Conservation (phyloP, 2,113 vertebrate species). For the Dascyllus trimaculatus region DNA sequence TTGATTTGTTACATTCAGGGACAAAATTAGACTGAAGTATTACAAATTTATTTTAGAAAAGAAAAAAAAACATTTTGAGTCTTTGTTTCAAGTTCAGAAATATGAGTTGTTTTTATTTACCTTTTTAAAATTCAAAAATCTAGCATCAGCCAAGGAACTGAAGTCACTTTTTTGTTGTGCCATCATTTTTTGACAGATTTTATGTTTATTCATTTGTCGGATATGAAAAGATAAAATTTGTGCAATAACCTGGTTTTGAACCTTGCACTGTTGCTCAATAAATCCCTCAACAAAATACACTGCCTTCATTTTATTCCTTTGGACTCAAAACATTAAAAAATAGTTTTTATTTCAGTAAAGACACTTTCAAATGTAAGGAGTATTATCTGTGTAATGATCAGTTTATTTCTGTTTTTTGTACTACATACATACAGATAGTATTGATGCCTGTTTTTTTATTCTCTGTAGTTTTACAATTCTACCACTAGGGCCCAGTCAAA, state of each 20-base stretch:
- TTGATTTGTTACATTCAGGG: constrained; percentile 3
- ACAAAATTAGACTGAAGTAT: not conserved
- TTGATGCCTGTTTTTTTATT: no score
- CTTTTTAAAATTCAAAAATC: not conserved
- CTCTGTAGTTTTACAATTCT: no score
- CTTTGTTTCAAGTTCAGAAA: constrained; percentile 15
- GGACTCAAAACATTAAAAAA: no score
- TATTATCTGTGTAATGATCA: no score
- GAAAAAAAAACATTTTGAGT: not conserved
- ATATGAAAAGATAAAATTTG: not conserved
- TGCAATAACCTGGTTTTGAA: constrained; percentile 1
- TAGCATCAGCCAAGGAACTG: not conserved
- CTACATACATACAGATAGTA: no score
- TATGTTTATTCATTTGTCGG: not conserved
- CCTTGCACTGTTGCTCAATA: constrained; percentile 42
- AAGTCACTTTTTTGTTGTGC: not conserved
- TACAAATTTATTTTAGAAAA: constrained; percentile 19
- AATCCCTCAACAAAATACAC: constrained; percentile 3
- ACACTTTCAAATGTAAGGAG: no score
- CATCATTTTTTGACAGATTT: not conserved
- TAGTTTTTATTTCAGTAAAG: no score
- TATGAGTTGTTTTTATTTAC: not conserved
- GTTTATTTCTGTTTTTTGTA: no score
- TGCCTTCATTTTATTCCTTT: not conserved
- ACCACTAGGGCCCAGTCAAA: no score